phyloP scores from a whole-genome alignment of 1,140 invertebrate genomes.

The Diuraphis noxia region DNA sequence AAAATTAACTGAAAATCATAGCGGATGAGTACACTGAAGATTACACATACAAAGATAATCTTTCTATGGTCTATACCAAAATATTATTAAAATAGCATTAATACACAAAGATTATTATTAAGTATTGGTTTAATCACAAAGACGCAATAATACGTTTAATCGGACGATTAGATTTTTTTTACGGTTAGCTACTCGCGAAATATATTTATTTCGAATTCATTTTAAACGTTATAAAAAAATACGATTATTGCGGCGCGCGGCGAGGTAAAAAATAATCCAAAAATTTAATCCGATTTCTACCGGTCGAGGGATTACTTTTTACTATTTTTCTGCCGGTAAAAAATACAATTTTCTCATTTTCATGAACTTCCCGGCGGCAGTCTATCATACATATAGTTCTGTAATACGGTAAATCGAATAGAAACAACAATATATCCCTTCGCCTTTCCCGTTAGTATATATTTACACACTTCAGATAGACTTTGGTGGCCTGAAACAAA shows the following conservation, averaged over 20 bases:
- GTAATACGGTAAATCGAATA: not conserved
- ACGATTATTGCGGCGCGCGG: not conserved
- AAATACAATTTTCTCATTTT: not conserved
- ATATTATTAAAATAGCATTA: no score
- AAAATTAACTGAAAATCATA: no score
- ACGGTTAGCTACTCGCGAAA: not conserved
- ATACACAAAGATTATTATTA: no score
- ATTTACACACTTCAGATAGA: not conserved
- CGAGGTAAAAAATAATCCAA: not conserved
- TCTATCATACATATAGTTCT: not conserved
- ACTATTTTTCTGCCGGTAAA: not conserved
- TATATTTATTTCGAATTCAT: not conserved
- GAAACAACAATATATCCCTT: not conserved
- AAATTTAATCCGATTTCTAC: not conserved
- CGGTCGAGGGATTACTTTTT: not conserved
- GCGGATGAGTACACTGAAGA: no score
- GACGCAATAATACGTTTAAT: not conserved
- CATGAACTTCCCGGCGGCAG: not conserved
- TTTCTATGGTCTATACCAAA: no score
- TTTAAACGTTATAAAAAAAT: not conserved
- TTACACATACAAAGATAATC: no score
- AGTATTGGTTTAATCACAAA: not conserved
- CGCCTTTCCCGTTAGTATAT: not conserved
- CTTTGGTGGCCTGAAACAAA: conserved; percentile 18
- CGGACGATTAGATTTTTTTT: not conserved